A percentile compares a stretch with the other conserved stretches of the same genome.
Conservation (phyloP, 2,888 invertebrate species). For the Leucoptera coffeella region DNA sequence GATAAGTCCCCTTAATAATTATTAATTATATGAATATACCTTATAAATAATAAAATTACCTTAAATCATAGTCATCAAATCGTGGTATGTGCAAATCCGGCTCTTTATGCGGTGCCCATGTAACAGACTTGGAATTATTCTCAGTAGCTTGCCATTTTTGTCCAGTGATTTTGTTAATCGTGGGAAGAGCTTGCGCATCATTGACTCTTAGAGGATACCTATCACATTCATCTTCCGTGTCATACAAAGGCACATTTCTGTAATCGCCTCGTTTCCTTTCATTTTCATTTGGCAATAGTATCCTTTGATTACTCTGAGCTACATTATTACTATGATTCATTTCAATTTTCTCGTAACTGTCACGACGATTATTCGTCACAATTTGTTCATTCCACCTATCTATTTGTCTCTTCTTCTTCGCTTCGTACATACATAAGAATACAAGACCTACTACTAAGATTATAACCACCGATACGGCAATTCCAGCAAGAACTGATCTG, state of each 20-base stretch:
- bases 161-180: no score
- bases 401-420: constrained; percentile 53
- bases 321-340: constrained; percentile 55
- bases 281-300: constrained; percentile 20
- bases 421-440: constrained; percentile 60
- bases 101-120: no score
- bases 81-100: constrained; percentile 63
- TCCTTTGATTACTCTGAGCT: constrained; percentile 21
- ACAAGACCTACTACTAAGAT: constrained; percentile 61
- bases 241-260: constrained; percentile 65
- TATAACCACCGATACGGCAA: constrained; percentile 63
- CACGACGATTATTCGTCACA: constrained; percentile 41
- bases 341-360: constrained; percentile 76
- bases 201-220: constrained; percentile 14
- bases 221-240: constrained; percentile 58
- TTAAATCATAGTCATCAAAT: constrained; percentile 50
- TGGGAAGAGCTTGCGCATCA: background rate
- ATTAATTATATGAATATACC: no score
- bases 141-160: no score
- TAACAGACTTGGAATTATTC: no score
- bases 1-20: no score
- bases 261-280: constrained; percentile 62
- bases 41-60: no score
- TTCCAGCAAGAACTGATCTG: constrained; percentile 59
- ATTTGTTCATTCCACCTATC: constrained; percentile 48